phyloP scores from a whole-genome alignment of 2,113 vertebrate species.

The Cyanoramphus novaezelandiae region DNA sequence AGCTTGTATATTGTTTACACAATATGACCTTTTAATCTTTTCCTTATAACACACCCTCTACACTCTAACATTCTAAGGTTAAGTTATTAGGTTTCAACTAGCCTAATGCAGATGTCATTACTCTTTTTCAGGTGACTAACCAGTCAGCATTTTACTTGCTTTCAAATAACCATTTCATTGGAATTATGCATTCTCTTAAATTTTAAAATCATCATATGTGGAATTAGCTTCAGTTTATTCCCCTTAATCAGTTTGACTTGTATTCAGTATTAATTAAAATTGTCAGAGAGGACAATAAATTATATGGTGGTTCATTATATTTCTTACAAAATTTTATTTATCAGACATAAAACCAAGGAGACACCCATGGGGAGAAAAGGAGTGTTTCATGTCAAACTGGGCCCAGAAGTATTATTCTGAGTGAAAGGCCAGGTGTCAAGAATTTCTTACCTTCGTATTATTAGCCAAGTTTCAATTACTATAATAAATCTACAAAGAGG shows the following conservation, averaged over 20 bases:
- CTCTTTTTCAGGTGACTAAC: background rate
- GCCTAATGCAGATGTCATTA: background rate
- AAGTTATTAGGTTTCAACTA: background rate
- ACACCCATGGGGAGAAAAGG: background rate
- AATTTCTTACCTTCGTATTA: background rate
- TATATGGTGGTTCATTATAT: background rate
- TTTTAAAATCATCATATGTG: background rate
- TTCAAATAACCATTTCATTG: background rate
- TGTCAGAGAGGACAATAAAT: conserved; percentile 4
- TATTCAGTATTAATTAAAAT: background rate
- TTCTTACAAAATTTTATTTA: conserved; percentile 11
- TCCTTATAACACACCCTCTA: background rate
- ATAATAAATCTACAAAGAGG: background rate
- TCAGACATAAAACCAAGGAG: background rate
- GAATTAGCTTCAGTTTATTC: conserved; percentile 2
- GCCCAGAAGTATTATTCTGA: background rate
- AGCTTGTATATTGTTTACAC: background rate
- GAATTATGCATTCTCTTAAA: background rate
- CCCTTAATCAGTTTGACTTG: background rate
- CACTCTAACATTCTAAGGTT: background rate
- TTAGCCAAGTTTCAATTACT: conserved; percentile 2
- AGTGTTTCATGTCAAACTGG: background rate
- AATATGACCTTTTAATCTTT: background rate
- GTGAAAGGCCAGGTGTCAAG: background rate
- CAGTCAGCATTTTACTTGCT: background rate